Evolutionary conservation across 2,113 vertebrate genomes (phyloP).

Genomic region (Hydrolagus affinis): DNA sequence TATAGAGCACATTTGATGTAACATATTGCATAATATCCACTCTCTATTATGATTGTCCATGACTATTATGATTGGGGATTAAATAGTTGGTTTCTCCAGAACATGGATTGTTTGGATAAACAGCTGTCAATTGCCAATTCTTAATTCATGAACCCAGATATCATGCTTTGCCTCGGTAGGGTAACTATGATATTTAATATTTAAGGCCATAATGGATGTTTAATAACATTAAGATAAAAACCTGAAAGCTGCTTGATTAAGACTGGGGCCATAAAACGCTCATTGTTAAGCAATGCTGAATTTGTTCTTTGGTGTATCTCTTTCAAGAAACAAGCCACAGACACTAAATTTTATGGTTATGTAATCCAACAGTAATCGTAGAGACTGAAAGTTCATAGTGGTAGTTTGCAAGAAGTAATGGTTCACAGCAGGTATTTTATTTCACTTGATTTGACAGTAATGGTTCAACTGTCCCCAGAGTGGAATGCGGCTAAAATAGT

Average conservation of each 20-base stretch:
- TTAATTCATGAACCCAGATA: not conserved
- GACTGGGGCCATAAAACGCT: not conserved
- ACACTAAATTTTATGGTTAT: slow-evolving; percentile 39
- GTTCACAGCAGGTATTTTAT: slow-evolving; percentile 38
- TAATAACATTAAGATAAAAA: not conserved
- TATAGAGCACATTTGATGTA: no score
- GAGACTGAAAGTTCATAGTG: slow-evolving; percentile 36
- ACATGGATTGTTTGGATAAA: no score
- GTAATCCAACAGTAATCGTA: slow-evolving; percentile 44
- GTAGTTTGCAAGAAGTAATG: slow-evolving; percentile 35
- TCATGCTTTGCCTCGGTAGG: not conserved
- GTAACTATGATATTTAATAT: slow-evolving; percentile 13
- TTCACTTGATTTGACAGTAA: slow-evolving; percentile 42
- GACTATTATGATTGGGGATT: no score
- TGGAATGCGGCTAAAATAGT: slow-evolving; percentile 18
- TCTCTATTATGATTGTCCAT: no score
- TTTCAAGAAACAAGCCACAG: slow-evolving; percentile 40
- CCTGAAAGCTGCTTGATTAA: not conserved
- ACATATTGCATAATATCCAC: no score
- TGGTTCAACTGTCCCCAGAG: slow-evolving; percentile 38
- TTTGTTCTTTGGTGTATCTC: slow-evolving; percentile 36
- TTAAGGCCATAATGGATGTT: not conserved
- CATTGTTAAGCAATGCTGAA: not conserved
- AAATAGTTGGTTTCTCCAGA: no score
- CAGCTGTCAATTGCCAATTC: not conserved